These are phyloP conservation scores for Calosoma granatense DNA, from an alignment of 1,140 invertebrate species.

Conservation along the genomic window DNA sequence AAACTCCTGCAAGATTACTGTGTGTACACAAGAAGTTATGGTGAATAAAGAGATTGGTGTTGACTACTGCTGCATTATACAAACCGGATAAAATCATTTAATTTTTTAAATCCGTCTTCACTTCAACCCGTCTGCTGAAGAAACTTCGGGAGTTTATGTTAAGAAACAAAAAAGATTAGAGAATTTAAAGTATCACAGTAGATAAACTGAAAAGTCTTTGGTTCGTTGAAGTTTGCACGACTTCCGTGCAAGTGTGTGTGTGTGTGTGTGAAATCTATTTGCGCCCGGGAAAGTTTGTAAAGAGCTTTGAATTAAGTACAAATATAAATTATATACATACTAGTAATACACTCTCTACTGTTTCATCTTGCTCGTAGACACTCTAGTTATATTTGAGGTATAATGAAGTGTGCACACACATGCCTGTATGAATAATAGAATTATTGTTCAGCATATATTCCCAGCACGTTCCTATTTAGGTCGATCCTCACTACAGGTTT, in stretches of 20 bases:
- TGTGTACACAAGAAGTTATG: too few species aligned
- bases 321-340: background rate
- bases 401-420: too few species aligned
- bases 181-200: background rate
- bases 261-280: too few species aligned
- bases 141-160: background rate
- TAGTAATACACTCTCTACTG: background rate
- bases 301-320: background rate
- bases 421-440: background rate
- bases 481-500: background rate
- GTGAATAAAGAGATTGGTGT: too few species aligned
- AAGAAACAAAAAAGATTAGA: background rate
- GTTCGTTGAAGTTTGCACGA: background rate
- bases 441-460: background rate
- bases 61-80: too few species aligned
- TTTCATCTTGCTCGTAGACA: too few species aligned
- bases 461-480: background rate
- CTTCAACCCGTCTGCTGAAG: background rate
- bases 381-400: too few species aligned
- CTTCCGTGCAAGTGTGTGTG: background rate
- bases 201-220: background rate
- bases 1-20: too few species aligned
- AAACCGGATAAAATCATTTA: too few species aligned
- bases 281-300: background rate
- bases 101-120: background rate